Base-by-base conservation (phyloP, 1,140 invertebrate species). In the Spodoptera litura region DNA sequence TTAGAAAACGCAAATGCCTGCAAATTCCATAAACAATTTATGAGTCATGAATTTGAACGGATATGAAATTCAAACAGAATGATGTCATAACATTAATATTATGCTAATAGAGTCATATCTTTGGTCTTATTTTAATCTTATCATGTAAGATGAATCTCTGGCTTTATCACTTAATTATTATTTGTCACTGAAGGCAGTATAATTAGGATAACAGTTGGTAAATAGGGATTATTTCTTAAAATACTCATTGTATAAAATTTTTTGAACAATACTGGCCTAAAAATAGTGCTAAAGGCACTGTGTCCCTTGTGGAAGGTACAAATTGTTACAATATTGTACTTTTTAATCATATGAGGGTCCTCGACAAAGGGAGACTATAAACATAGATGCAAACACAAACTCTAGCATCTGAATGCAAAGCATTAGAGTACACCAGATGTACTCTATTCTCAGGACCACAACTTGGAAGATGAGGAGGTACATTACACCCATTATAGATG, bases 401-500 rank as follows among this genome's bases (percentile, higher is more conserved):
- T 98, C 97, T 31, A 97, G 93, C 52, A 96, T 92, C 88, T 98
- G 96, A 75, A 99, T 95, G 11, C 95, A 95, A 27, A 99, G 93
- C 95, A 98, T 97, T 82, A 99, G 97, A 31, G 96, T 96, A 87
- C 97, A 97, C 76, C 98, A 95, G 82, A 98, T 98, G 80, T 98
- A 96, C 94, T 99, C 98, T 85, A 98, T 95, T 85, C 97, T 95
- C 38, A 99, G 95, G 11, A 98, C 96, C 88, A 98, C 97, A 53
- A 97, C 97, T 95, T 99, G 98, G 96, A 97, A 97, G 11, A 97
- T 91, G 52, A 98, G 94, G 77, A 98, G 96, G 89, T 98, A 99
- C 9, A 98, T 87, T 13, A 97, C 96, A 31, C 97, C 98, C 70
- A 97, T 87, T 27, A 97, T 95, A 73, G 97, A 97, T 51, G 98